Evolutionary conservation across 2,888 invertebrate genomes (phyloP), one percentile per base, ranked within the genome.

Genomic region (Dasysyrphus tricinctus): DNA sequence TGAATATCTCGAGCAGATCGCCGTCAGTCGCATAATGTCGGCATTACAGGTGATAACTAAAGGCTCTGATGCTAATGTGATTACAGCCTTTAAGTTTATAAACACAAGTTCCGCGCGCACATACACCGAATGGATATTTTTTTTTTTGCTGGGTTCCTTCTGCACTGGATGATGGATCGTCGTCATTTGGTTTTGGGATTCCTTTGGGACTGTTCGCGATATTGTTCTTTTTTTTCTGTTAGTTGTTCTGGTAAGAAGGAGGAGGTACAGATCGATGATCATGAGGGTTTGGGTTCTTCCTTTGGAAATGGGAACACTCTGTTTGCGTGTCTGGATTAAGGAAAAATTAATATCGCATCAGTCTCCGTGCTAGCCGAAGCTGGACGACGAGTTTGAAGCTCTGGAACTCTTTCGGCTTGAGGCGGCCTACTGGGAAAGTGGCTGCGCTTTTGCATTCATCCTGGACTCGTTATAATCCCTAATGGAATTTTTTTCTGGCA

Each of bases 21-120:
- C 82, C 88, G 79, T 87, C 80, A 80, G 80, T 80, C 84, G 80
- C 81, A 82, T 76, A 78, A 82, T 89, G 89, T 90, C 91, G 91
- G 90, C 91, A 90, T 90, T 89, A 89, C 90, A 90, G 90, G 90
- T 90, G 90, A 91, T 90, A 91, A 91, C 90, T 90, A 91, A 91
- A 91, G 90, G 90, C 90, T 90, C 91, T 91, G 92, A 90, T 90
- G 89, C 91, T 92, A 92, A 92, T 92, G 91, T 92, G 92, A 92
- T 92, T 92, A 92, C 92, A 92, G 92, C 91, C 92, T 92, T 92
- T 92, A 91, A 90, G 92, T 92, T 92, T 92, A 92, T 92, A 92
- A 92, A 92, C 89, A 89, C 88, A 89, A 86, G 88, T 88, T 88
- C 83, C 88, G 88, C 81, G 88, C 83, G 83, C 85, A 75, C 79